phyloP scores from a whole-genome alignment of 1,140 invertebrate species.

The Acromyrmex charruanus region DNA sequence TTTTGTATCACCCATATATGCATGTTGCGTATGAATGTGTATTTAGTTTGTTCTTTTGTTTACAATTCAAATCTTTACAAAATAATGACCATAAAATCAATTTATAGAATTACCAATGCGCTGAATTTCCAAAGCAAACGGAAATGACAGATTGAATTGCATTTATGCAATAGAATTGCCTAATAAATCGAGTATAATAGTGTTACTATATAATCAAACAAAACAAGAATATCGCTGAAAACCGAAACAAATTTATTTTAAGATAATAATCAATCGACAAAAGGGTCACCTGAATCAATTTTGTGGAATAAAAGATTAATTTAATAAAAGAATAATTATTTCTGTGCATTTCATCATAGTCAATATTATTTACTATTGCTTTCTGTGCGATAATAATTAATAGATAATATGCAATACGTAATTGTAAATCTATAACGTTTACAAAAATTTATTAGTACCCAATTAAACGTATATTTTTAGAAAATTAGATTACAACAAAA shows the following conservation, averaged over 20 bases:
- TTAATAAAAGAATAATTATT: background rate
- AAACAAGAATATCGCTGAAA: background rate
- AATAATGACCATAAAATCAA: conserved; percentile 22
- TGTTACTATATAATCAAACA: background rate
- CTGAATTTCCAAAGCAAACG: background rate
- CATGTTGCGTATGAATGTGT: background rate
- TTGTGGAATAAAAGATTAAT: background rate
- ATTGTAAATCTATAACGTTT: background rate
- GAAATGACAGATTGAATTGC: too few relatives aligned
- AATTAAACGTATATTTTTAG: background rate
- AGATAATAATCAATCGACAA: background rate
- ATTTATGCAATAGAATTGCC: too few relatives aligned
- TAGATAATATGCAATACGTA: background rate
- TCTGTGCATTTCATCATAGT: background rate
- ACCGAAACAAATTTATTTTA: background rate
- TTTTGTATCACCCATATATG: conserved; percentile 21
- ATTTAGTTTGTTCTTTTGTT: conserved; percentile 33
- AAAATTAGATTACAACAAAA: background rate
- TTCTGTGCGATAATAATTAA: background rate
- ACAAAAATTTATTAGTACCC: background rate
- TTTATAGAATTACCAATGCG: conserved; percentile 22
- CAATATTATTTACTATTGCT: background rate
- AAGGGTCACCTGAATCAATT: background rate
- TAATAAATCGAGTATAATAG: conserved; percentile 31
- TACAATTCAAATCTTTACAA: conserved; percentile 16